Base-by-base conservation (phyloP, 2,113 vertebrate species). In the Tragelaphus strepsiceros region DNA sequence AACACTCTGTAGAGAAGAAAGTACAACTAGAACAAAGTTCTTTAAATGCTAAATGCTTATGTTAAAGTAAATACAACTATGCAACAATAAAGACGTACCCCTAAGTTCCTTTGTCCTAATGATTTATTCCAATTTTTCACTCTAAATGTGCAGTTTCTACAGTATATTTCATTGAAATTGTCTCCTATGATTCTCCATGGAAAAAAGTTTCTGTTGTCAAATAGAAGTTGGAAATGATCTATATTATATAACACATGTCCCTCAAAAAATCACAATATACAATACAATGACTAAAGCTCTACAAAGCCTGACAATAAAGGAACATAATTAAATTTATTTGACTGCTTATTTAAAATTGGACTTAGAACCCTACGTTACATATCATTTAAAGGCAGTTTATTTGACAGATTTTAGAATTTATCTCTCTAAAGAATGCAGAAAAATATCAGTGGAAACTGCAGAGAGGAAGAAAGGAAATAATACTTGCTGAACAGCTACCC, bases 281-380 rank as follows among this genome's bases (percentile, higher is more conserved):
- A 15, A 1, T 62, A 12, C 0, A 49, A 32, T 71, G 17, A 16
- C 15, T 6, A 89, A 88, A 58, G 17, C 10, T 67, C n/a, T 11
- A 30, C 64, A 5, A 46, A 86, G 21, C 17, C 21, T 26, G 19
- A 21, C 6, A 16, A 17, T 49, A 7, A 94, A 39, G 32, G 19
- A 59, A 64, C 30, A 49, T 49, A 58, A 88, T 90, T 77, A 58
- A 91, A 54, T 78, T 67, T 12, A 32, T 39, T 58, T 67, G 11
- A 7, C 10, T 54, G 3, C 11, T 51, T 62, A 26, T 59, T 89
- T 91, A 32, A 88, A 88, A 88, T 35, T 14, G 3, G 71, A 67
- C 6, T 30, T 1, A 71, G 30, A 53, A 7, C 9, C 16, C 26
- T 54, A 13, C 4, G 1, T 5, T 46, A 30, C 3, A 0, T n/a